A percentile compares a stretch with the other conserved stretches of the same genome.
Evolutionary conservation across 2,113 vertebrate species (phyloP).

Genomic region (Perca fluviatilis): DNA sequence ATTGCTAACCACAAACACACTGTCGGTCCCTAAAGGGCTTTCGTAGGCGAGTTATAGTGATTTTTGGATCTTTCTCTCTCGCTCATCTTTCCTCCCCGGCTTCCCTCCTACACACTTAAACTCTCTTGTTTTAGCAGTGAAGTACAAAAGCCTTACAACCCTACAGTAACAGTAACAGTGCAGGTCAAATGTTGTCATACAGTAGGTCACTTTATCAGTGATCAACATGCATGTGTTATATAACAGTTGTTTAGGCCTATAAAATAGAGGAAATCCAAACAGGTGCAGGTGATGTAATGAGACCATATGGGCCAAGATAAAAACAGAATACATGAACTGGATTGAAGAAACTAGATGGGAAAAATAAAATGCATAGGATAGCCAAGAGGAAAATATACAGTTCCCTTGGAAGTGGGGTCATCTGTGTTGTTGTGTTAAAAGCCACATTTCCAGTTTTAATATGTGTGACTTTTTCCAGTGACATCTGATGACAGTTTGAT

Average conservation of each 20-base stretch:
- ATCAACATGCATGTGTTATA: background rate
- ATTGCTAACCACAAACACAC: constrained; percentile 1
- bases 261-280: constrained; percentile 32
- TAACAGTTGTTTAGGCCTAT: constrained; percentile 5
- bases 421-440: constrained; percentile 13
- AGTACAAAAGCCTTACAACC: constrained; percentile 51
- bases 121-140: constrained; percentile 63
- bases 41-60: constrained; percentile 60
- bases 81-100: constrained; percentile 61
- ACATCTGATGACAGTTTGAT: constrained; percentile 16
- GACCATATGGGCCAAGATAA: background rate
- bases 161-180: constrained; percentile 23
- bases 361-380: background rate
- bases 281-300: constrained; percentile 1
- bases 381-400: background rate
- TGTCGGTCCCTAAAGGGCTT: constrained; percentile 33
- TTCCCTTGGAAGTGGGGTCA: background rate
- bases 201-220: constrained; percentile 18
- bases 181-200: constrained; percentile 19
- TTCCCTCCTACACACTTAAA: constrained; percentile 68
- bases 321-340: background rate
- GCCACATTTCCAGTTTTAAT: background rate
- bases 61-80: constrained; percentile 55
- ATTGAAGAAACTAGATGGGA: background rate
- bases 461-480: constrained; percentile 15